phyloP scores from a whole-genome alignment of 2,113 vertebrate genomes.

The Puffinus mauretanicus region DNA sequence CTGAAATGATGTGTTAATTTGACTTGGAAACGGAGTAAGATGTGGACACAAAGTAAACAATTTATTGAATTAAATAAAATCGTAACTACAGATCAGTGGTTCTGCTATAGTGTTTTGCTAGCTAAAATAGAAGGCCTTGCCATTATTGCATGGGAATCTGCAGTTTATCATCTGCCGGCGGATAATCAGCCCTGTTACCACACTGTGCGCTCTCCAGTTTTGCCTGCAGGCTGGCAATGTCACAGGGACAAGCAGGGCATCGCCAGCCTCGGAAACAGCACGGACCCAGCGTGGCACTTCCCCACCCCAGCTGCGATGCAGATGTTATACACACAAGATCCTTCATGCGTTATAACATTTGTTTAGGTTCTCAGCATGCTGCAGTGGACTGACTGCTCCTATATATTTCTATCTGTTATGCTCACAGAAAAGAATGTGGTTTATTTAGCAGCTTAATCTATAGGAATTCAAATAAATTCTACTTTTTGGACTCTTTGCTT shows the following conservation, averaged over 20 bases:
- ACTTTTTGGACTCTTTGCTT: background rate
- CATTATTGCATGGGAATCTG: background rate
- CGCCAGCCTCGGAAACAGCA: rapidly evolving
- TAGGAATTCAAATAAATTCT: background rate
- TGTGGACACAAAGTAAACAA: background rate
- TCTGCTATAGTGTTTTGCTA: background rate
- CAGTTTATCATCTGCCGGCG: background rate
- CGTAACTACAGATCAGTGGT: background rate
- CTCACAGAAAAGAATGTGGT: background rate
- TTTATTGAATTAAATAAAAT: background rate
- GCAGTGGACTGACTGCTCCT: background rate
- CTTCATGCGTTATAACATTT: background rate
- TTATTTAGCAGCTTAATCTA: background rate
- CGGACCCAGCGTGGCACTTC: background rate
- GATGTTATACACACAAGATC: background rate
- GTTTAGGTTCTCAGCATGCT: background rate
- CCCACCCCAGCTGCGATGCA: background rate
- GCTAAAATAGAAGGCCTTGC: background rate
- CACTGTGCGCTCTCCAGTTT: background rate
- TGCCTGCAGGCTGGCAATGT: background rate
- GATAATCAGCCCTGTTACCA: background rate
- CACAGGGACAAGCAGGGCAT: background rate
- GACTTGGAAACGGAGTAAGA: background rate
- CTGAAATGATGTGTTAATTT: background rate
- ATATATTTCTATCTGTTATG: background rate